These are phyloP conservation scores for Actinia tenebrosa DNA, from an alignment of 64 coral and sea anemone species.

Conservation along the genomic window DNA sequence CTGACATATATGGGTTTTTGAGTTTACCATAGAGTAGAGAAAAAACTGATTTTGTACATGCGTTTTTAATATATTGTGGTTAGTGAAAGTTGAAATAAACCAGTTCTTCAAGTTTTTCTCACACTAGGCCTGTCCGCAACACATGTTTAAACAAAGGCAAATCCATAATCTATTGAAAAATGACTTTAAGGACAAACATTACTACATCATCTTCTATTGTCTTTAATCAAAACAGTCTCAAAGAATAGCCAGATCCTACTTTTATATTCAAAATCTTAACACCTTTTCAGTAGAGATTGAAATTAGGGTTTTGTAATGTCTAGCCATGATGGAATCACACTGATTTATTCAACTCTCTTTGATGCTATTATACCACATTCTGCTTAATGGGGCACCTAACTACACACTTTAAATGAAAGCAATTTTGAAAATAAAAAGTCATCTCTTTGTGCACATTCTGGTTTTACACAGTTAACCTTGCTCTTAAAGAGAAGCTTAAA, in stretches of 20 bases:
- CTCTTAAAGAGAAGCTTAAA: neutral
- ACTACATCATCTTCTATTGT: slow-evolving; percentile 20
- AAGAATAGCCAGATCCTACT: slow-evolving; percentile 10
- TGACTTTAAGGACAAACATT: slow-evolving; percentile 24
- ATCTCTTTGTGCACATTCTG: neutral
- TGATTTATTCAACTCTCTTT: slow-evolving; percentile 2
- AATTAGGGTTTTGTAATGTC: slow-evolving; percentile 10
- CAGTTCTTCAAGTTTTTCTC: slow-evolving; percentile 1
- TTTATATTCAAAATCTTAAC: slow-evolving; percentile 18
- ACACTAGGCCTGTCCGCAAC: neutral
- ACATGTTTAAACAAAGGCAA: slow-evolving; percentile 30
- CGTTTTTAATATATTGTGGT: neutral
- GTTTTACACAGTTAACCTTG: neutral
- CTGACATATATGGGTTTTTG: neutral
- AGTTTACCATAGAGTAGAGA: neutral
- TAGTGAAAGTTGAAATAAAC: neutral
- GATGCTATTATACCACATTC: neutral
- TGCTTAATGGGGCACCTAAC: neutral
- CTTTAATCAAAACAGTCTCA: slow-evolving; percentile 11
- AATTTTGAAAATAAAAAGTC: neutral
- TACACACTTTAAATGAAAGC: neutral
- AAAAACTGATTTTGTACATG: neutral
- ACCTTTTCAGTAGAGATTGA: slow-evolving; percentile 16
- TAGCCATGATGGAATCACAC: neutral
- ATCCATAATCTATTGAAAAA: slow-evolving; percentile 13